A percentile compares a stretch with the other conserved stretches of the same genome.
phyloP scores from a whole-genome alignment of 1,140 invertebrate species.

The Drosophila micromelanica region DNA sequence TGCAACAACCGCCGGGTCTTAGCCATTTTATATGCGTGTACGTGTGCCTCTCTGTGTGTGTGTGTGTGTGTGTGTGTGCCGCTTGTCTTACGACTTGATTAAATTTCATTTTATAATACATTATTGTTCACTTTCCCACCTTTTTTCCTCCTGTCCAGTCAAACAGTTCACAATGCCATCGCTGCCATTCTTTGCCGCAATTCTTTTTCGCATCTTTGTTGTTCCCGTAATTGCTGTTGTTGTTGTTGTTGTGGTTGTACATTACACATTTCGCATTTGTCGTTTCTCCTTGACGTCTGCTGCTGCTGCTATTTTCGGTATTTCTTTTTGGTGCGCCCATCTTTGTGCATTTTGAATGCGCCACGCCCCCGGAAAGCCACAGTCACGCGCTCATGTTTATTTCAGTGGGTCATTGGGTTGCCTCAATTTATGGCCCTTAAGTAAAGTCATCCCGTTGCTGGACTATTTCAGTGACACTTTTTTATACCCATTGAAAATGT shows the following conservation, averaged over 20 bases:
- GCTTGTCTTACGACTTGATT: constrained; percentile 66
- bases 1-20: constrained; percentile 49
- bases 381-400: constrained; percentile 19
- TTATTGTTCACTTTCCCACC: constrained; percentile 23
- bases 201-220: constrained; percentile 7
- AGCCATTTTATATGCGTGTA: constrained; percentile 23
- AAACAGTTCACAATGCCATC: background rate
- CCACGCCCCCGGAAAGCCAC: constrained; percentile 5
- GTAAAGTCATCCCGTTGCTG: background rate
- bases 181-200: constrained; percentile 10
- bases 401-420: constrained; percentile 26
- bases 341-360: constrained; percentile 63
- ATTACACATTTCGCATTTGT: constrained; percentile 16
- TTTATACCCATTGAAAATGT: background rate
- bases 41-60: constrained; percentile 1
- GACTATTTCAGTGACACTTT: background rate
- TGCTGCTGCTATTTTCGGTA: constrained; percentile 11
- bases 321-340: constrained; percentile 33
- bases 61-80: constrained; percentile 17
- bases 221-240: background rate
- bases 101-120: constrained; percentile 70
- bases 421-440: constrained; percentile 19
- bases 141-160: background rate
- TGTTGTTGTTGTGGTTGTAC: background rate
- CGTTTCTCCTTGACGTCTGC: constrained; percentile 7